Conservation (phyloP, 2,113 vertebrate genomes). For the Dicaeum eximium region DNA sequence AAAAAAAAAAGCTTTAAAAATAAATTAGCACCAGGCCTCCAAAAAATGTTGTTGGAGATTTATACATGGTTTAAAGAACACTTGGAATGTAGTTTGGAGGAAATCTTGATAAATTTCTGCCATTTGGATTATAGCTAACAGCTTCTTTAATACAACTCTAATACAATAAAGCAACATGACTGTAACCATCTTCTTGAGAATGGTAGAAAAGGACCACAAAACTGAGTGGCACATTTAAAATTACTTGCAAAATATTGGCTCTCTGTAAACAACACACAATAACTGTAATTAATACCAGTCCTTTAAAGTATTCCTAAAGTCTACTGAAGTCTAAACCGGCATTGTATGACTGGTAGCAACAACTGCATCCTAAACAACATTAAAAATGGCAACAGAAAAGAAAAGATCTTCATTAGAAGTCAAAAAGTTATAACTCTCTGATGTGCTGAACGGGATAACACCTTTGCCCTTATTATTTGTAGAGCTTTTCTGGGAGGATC, state of each 20-base stretch:
- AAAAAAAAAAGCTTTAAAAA: background rate
- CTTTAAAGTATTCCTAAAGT: background rate
- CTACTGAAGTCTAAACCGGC: background rate
- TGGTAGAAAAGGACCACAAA: background rate
- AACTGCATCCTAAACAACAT: background rate
- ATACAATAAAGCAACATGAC: background rate
- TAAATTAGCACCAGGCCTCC: background rate
- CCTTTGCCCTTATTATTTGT: conserved; percentile 38
- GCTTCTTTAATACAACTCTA: background rate
- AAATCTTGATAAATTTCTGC: background rate
- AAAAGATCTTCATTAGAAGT: background rate
- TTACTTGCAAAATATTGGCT: background rate
- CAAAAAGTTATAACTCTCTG: background rate
- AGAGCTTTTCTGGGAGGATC: background rate
- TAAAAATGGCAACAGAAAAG: background rate
- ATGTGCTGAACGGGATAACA: background rate
- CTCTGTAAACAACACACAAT: background rate
- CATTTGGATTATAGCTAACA: background rate
- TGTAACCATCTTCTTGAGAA: background rate
- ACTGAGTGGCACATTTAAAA: background rate
- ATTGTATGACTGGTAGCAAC: background rate
- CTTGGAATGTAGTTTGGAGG: background rate
- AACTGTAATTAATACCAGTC: conserved; percentile 36
- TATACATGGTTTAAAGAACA: background rate
- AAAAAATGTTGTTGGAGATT: background rate